Base-by-base conservation (phyloP, 2,797 vertebrate genomes). In the Danionella dracula region DNA sequence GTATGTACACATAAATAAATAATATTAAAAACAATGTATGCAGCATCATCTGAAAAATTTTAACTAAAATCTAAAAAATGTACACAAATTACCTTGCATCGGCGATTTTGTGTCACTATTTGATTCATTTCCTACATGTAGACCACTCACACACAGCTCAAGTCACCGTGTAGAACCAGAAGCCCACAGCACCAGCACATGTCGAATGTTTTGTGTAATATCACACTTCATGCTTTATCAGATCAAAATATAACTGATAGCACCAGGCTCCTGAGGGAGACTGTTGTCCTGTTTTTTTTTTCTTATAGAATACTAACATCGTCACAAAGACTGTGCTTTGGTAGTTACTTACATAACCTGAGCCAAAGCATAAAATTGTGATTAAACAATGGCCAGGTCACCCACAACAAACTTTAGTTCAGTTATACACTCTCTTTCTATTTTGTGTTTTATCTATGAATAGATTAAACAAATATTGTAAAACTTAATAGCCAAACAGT, bases 261-360 rank as follows among this genome's bases (percentile, higher is more conserved):
- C 29, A 59, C 40, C 32, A 27, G 8, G n/a, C 16, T 45, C 54
- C 23, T 44, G 16, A 32, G 38, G 55, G 55, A 44, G 38, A 42
- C 10, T 34, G 17, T 32, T 34, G 29, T 32, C 16, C 29, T 27
- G 45, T 59, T 27, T 59, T n/a, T n/a, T n/a, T n/a, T 59, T 59
- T 59, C 56, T 45, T 59, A 32, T 45, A 29, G 45, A 45, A 59
- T 31, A 59, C 56, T 21, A 13, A 59, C 32, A 15, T 41, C 32
- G 56, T 34, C 41, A 59, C 23, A 59, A 34, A 10, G 16, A 45
- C 17, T 32, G 16, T 13, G 13, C 45, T 59, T 45, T 45, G 20
- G 20, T 27, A 8, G 44, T 32, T 45, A 12, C 29, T 35, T 21
- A 58, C 9, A n/a, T 44, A 42, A 58, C 27, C 40, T 13, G 41